Conservation (phyloP, 2,888 invertebrate genomes). For the Phengaris arion region DNA sequence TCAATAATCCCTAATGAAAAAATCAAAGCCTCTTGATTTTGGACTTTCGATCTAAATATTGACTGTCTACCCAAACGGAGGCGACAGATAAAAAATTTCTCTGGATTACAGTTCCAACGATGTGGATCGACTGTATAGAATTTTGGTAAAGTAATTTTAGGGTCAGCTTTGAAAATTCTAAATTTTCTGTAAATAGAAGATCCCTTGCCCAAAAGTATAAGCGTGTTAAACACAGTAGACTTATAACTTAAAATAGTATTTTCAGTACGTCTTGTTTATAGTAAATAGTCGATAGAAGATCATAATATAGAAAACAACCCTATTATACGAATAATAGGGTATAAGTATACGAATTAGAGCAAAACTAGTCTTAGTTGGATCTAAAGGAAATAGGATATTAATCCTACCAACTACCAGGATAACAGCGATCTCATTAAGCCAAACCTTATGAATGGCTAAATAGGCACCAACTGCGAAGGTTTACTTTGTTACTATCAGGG, state of each 20-base stretch:
- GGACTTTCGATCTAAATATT: conserved; percentile 56
- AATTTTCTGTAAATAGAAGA: not conserved
- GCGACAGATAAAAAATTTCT: conserved; percentile 46
- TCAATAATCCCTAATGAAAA: not conserved
- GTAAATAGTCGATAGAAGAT: too few relatives aligned
- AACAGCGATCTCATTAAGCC: too few relatives aligned
- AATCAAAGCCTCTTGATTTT: conserved; percentile 53
- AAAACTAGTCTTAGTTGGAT: too few relatives aligned
- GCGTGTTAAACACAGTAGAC: too few relatives aligned
- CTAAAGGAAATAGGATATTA: too few relatives aligned
- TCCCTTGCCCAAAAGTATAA: not conserved
- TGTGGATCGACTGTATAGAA: not conserved
- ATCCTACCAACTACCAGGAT: too few relatives aligned
- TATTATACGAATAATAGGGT: too few relatives aligned
- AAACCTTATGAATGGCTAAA: too few relatives aligned
- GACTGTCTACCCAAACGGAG: conserved; percentile 49
- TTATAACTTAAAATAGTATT: not conserved
- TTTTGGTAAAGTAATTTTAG: conserved; percentile 13
- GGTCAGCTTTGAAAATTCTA: not conserved
- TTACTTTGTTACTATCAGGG: too few relatives aligned
- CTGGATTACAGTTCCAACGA: conserved; percentile 13
- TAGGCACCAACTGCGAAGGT: too few relatives aligned
- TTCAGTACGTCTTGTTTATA: not conserved
- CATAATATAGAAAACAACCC: too few relatives aligned
- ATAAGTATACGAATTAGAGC: too few relatives aligned